phyloP scores from a whole-genome alignment of 2,113 vertebrate genomes.

The Dendropsophus ebraccatus region DNA sequence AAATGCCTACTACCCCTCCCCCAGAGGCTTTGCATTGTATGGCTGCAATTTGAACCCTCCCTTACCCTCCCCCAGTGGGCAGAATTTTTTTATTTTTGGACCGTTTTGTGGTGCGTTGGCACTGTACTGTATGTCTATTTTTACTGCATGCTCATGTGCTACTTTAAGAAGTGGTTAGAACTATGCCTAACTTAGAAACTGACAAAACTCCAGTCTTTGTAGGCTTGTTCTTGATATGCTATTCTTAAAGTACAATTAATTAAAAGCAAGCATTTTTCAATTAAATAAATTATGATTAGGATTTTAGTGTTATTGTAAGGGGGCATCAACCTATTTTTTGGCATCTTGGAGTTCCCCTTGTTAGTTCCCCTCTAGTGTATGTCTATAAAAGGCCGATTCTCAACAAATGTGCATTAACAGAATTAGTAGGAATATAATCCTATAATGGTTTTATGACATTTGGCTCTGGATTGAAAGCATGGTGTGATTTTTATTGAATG shows the following conservation, averaged over 20 bases:
- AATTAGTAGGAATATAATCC: constrained; percentile 23
- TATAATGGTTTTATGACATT: constrained; percentile 2
- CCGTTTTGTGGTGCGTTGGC: too few species aligned
- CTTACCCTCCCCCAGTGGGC: too few species aligned
- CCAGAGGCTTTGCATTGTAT: too few species aligned
- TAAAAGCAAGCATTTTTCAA: not conserved
- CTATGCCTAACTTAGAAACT: too few species aligned
- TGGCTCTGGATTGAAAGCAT: constrained; percentile 14
- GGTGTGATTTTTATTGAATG: constrained; percentile 27
- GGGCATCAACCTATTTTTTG: not conserved
- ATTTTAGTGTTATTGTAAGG: not conserved
- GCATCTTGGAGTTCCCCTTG: not conserved
- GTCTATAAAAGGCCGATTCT: not conserved
- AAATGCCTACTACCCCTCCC: too few species aligned
- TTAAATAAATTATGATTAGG: not conserved
- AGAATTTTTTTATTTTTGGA: too few species aligned
- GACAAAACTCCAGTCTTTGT: too few species aligned
- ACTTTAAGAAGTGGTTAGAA: too few species aligned
- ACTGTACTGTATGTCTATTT: too few species aligned
- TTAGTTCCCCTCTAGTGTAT: not conserved
- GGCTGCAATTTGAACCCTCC: too few species aligned
- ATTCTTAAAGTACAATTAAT: not conserved
- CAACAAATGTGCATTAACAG: not conserved
- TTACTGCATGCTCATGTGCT: too few species aligned
- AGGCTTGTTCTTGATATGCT: too few species aligned